Evolutionary conservation across 1,140 invertebrate genomes (phyloP).

Genomic region (honey bee (Apis mellifera)): Amel_HAv3.1 CM009946.2:3476501-3477000

Average conservation of each 20-base stretch:
- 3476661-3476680: not conserved
- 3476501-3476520: not conserved
- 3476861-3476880: not conserved
- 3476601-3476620: slow-evolving; percentile 73
- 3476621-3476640: slow-evolving; percentile 43
- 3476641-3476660: slow-evolving; percentile 58
- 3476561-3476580: slow-evolving; percentile 53
- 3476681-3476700: slow-evolving; percentile 8
- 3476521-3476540: not conserved
- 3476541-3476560: too few relatives aligned
- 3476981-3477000: slow-evolving; percentile 48
- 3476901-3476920: slow-evolving; percentile 17
- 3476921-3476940: slow-evolving; percentile 22
- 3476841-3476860: not conserved
- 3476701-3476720: not conserved
- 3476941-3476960: slow-evolving; percentile 62
- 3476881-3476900: not conserved
- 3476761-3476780: not conserved
- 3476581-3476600: slow-evolving; percentile 70
- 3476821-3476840: not conserved
- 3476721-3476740: too few relatives aligned
- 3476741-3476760: not conserved
- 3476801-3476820: not conserved
- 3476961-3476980: slow-evolving; percentile 64
- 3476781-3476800: not conserved